Evolutionary conservation across 92 coral and sea anemone genomes (phyloP).

Genomic region (Epizoanthus fatuus): DNA sequence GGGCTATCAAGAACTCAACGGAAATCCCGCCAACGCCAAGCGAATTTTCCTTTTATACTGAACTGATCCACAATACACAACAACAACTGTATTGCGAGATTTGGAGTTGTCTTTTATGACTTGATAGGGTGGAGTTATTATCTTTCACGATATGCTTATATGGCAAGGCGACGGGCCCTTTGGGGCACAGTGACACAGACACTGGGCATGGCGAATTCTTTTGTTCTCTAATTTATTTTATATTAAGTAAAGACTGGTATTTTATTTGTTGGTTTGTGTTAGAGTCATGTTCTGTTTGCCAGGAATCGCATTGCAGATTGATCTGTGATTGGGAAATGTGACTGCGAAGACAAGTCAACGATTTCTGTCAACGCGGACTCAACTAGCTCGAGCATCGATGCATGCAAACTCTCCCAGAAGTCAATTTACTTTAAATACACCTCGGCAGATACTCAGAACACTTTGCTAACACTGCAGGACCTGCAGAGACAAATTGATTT

Average conservation of each 20-base stretch:
- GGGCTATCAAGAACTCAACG: neutral
- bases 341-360: too few species aligned
- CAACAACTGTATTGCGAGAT: neutral
- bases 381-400: too few species aligned
- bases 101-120: neutral
- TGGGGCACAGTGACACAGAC: neutral
- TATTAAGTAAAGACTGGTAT: neutral
- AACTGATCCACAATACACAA: neutral
- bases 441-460: too few species aligned
- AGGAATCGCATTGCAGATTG: neutral
- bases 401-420: too few species aligned
- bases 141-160: constrained; percentile 2
- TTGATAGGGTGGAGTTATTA: constrained; percentile 5
- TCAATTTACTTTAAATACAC: too few species aligned
- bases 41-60: neutral
- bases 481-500: too few species aligned
- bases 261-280: neutral
- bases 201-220: neutral
- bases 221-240: constrained; percentile 4
- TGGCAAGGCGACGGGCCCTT: neutral
- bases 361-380: too few species aligned
- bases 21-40: neutral
- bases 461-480: too few species aligned
- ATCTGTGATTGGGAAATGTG: too few species aligned
- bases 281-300: neutral